Evolutionary conservation across 2,797 vertebrate species (phyloP), one percentile per base, ranked within the genome.

Genomic region (Holocentrus rufus): DNA sequence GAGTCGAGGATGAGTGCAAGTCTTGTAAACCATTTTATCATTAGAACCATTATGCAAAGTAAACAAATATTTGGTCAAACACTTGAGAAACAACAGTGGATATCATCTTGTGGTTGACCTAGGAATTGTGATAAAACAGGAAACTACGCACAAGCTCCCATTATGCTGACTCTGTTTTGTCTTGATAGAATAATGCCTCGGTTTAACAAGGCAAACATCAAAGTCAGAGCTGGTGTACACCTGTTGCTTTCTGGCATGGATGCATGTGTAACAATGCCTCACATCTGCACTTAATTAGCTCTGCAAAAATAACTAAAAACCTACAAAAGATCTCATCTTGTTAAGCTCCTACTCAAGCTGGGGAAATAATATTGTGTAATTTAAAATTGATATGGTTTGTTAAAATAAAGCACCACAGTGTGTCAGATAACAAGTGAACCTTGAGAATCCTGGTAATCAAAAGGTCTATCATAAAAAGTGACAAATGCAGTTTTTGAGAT

Each of bases 191-290:
- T 72, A 66, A 83, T 44, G 34, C 65, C 65, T 71, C 68, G 59
- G 64, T 74, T 78, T 42, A 77, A 69, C 54, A 85, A 66, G 74
- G 65, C 68, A 84, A 76, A 79, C 72, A 83, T 84, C 76, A 86
- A 90, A 87, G 81, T 61, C 57, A n/a, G 71, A 76, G 84, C 52
- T 79, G 67, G 50, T 79, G 74, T 83, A 77, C 85, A 92, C 89
- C 89, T 91, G 89, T 77, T 84, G 70, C 66, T 73, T 77, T 74
- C 56, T 87, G 86, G 83, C 86, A 65, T 50, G n/a, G 7, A 66
- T 56, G 53, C 27, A 54, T 31, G 4, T 50, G 7, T 31, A 56
- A 80, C 64, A 74, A 77, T 55, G 56, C 30, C 31, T 63, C 74
- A 72, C 79, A 88, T 89, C 85, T 92, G 88, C 30, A 27, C 36